Conservation (phyloP, 2,888 invertebrate species). For the Nasonovia ribisnigri region DNA sequence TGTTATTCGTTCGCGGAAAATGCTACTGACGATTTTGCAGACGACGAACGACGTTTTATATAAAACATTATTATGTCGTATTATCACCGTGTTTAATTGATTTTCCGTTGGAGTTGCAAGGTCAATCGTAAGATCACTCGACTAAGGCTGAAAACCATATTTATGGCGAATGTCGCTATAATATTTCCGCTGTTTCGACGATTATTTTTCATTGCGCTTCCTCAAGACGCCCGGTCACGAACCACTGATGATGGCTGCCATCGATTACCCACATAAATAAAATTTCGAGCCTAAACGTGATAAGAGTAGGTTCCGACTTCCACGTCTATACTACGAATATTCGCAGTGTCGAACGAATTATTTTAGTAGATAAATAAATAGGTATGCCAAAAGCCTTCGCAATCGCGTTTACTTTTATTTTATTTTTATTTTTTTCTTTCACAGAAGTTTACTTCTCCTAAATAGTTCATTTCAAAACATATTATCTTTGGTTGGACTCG, state of each 20-base stretch:
- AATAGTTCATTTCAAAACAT: not conserved
- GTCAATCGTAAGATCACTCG: not conserved
- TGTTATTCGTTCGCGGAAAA: not conserved
- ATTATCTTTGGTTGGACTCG: not conserved
- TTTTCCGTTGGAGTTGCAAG: conserved; percentile 18
- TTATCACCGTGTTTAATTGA: conserved; percentile 19
- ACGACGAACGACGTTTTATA: not conserved
- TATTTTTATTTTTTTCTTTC: no score
- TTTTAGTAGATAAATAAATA: not conserved
- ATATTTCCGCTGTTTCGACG: not conserved
- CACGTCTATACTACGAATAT: not conserved
- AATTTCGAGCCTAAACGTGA: not conserved
- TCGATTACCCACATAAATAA: not conserved
- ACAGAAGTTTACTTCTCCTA: not conserved
- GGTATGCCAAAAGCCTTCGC: not conserved
- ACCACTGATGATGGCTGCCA: not conserved
- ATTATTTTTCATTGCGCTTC: conserved; percentile 16
- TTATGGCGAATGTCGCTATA: not conserved
- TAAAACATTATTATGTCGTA: not conserved
- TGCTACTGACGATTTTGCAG: conserved; percentile 1
- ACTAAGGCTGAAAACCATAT: not conserved
- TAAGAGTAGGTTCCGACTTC: not conserved
- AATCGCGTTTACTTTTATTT: not conserved
- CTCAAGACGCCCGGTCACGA: conserved; percentile 18
- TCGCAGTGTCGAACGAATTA: not conserved